These are phyloP conservation scores for Sturmia bella DNA, from an alignment of 2,888 invertebrate species.

Conservation along the genomic window DNA sequence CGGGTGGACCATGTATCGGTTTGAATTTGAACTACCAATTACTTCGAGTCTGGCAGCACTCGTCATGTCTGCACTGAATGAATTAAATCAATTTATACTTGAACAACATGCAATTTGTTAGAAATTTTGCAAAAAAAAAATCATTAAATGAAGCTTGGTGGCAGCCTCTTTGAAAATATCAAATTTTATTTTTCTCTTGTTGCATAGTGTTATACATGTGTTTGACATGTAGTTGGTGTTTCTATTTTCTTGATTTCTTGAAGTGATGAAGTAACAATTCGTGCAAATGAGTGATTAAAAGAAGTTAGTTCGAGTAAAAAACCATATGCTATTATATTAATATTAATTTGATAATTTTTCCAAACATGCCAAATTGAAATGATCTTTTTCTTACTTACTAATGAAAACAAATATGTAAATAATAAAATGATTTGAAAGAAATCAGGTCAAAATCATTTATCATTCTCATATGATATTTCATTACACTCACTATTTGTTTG, in stretches of 20 bases:
- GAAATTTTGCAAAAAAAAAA: no score
- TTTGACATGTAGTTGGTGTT: background rate
- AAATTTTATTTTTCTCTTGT: no score
- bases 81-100: no score
- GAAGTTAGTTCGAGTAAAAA: constrained; percentile 2
- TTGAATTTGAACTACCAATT: no score
- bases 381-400: constrained; percentile 18
- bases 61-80: no score
- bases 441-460: constrained; percentile 68
- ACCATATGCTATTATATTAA: constrained; percentile 49
- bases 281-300: constrained; percentile 23
- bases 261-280: constrained; percentile 30
- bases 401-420: constrained; percentile 30
- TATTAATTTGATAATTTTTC: constrained; percentile 51
- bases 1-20: no score
- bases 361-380: constrained; percentile 41
- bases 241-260: no score
- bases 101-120: no score
- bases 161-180: no score
- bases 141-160: no score
- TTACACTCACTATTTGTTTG: constrained; percentile 19
- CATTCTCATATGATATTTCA: constrained; percentile 25
- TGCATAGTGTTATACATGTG: no score
- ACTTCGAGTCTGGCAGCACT: no score
- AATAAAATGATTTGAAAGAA: constrained; percentile 58